phyloP scores from a whole-genome alignment of 2,888 invertebrate genomes.

The Harpagoxenus sublaevis region DNA sequence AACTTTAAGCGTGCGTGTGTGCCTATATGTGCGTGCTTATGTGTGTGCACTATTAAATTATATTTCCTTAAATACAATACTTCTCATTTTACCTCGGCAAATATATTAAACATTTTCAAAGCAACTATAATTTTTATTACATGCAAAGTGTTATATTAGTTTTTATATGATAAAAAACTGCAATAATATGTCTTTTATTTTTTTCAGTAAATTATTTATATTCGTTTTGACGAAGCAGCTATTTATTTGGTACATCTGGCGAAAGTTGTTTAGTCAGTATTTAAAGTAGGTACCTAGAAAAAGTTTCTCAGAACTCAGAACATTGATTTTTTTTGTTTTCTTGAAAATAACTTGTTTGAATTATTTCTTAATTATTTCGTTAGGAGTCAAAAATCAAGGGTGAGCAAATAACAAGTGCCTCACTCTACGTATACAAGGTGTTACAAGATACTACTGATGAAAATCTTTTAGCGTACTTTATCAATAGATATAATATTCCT shows the following conservation, averaged over 20 bases:
- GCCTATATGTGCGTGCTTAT: background rate
- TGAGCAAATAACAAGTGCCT: slow-evolving; percentile 31
- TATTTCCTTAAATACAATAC: background rate
- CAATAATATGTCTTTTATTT: background rate
- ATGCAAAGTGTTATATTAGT: background rate
- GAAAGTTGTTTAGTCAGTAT: background rate
- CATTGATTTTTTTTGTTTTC: background rate
- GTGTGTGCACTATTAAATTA: slow-evolving; percentile 20
- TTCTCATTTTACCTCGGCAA: slow-evolving; percentile 20
- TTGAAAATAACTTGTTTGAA: background rate
- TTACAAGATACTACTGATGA: slow-evolving; percentile 15
- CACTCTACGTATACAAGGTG: slow-evolving; percentile 16
- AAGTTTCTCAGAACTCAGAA: background rate
- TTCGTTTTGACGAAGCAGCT: background rate
- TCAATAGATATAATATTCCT: background rate
- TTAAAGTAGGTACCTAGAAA: background rate
- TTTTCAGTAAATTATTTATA: background rate
- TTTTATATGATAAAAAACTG: background rate
- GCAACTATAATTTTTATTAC: slow-evolving; percentile 15
- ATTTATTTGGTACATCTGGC: background rate
- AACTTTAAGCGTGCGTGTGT: background rate
- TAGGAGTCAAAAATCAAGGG: slow-evolving; percentile 3
- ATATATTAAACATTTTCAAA: slow-evolving; percentile 5
- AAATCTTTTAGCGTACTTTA: background rate
- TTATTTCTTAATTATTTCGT: slow-evolving; percentile 4